Base-by-base conservation (phyloP, 2,888 invertebrate genomes). In the Pediacus dermestoides region DNA sequence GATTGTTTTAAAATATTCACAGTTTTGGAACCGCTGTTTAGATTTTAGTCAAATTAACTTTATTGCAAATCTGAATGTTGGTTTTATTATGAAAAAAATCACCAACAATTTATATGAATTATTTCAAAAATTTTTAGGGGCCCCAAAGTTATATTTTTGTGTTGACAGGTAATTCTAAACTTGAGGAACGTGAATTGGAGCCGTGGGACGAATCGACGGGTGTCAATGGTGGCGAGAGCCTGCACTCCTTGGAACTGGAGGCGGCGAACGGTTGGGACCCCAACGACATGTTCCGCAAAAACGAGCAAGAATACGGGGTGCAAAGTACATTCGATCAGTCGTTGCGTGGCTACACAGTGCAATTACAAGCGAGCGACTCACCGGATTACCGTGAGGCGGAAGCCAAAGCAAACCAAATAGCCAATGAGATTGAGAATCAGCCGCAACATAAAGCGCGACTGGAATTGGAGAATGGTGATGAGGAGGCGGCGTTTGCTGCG, bases 231-330 rank as follows among this genome's bases (percentile, higher is more conserved):
- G 76, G 72, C 57, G 74, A 76, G 30, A 74, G 14, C 14, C 11
- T 28, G 15, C n/a, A n/a, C n/a, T 74, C 81, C 39, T 71, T 78
- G 50, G 86, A 86, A 55, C 68, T 88, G 39, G 87, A 87, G 61
- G 79, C 81, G 50, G 79, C 84, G 70, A 93, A 93, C 74, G 96
- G 96, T 41, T 97, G 97, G 96, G 91, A 94, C 74, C 86, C 88
- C 2, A 83, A 87, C 68, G 95, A 96, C 55, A 97, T 97, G 96
- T 97, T 97, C 72, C 78, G 85, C 50, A 89, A 85, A 67, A 96
- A 96, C 72, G 90, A 91, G 67, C 80, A 82, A 64, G 80, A 87
- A 50, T 95, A 94, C 70, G 93, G 95, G 36, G 91, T 96, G 6
- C 85, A 85, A 59, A 88, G 93, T 52, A 91, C 91, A 2, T 97